A percentile compares a stretch with the other conserved stretches of the same genome.
These are phyloP conservation scores for Dioctria linearis DNA, from an alignment of 2,888 invertebrate species.

Conservation along the genomic window DNA sequence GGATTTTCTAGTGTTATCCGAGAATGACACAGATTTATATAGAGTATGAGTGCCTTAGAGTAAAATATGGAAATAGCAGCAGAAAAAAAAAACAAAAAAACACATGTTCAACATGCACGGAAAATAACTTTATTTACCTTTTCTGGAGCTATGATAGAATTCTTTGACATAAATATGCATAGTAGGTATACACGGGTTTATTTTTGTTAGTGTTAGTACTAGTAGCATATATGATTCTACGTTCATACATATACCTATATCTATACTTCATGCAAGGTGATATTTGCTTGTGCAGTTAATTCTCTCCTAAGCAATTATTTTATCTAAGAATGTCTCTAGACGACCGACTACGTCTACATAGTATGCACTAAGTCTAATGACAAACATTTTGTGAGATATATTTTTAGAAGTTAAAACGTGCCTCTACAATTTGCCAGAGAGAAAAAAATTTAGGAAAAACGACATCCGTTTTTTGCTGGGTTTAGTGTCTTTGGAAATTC, in stretches of 20 bases:
- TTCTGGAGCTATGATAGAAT: slow-evolving; percentile 19
- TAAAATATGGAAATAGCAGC: neutral
- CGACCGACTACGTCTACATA: neutral
- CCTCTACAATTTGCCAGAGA: slow-evolving; percentile 12
- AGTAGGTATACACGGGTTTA: neutral
- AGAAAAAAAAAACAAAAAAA: neutral
- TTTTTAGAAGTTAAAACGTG: slow-evolving; percentile 26
- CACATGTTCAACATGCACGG: neutral
- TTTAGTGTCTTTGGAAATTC: slow-evolving; percentile 34
- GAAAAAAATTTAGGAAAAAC: neutral
- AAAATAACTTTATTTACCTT: slow-evolving; percentile 32
- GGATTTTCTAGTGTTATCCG: slow-evolving; percentile 17
- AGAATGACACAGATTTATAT: slow-evolving; percentile 36
- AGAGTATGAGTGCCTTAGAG: neutral
- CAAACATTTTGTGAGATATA: neutral
- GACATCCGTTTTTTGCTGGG: slow-evolving; percentile 18
- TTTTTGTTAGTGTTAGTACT: too few species aligned
- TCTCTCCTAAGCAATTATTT: slow-evolving; percentile 28
- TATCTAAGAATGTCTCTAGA: slow-evolving; percentile 19
- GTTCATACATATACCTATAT: too few species aligned
- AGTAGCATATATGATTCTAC: too few species aligned
- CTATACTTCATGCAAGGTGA: neutral
- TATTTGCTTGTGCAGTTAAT: neutral
- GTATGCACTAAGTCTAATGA: neutral
- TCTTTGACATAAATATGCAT: neutral